Evolutionary conservation across 2,888 invertebrate genomes (phyloP).

Genomic region (Bombylius major): DNA sequence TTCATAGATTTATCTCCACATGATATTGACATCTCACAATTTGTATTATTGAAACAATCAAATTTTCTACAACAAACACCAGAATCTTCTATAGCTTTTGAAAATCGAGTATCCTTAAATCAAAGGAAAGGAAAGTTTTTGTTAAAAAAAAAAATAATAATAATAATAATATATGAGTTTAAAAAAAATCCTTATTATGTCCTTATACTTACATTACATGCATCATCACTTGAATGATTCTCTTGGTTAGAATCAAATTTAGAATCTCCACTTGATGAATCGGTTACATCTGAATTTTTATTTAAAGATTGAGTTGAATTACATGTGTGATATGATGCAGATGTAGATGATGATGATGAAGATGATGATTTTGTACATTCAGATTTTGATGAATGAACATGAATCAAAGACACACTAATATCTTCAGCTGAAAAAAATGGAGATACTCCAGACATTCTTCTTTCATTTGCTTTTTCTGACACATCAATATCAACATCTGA

Average conservation of each 20-base stretch:
- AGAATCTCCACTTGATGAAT: too few relatives aligned
- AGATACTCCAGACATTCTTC: conserved; percentile 55
- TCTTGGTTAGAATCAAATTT: too few relatives aligned
- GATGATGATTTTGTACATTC: too few relatives aligned
- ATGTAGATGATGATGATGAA: conserved; percentile 19
- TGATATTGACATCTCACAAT: conserved; percentile 40
- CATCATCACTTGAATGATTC: too few relatives aligned
- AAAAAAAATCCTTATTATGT: too few relatives aligned
- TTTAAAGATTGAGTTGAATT: conserved; percentile 19
- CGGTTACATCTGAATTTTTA: too few relatives aligned
- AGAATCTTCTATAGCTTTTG: conserved; percentile 36
- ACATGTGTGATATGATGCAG: conserved; percentile 34
- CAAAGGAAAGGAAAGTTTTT: too few relatives aligned
- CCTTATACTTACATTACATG: too few relatives aligned
- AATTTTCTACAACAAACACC: conserved; percentile 43
- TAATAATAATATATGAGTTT: too few relatives aligned
- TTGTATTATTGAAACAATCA: conserved; percentile 37
- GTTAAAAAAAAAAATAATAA: too few relatives aligned
- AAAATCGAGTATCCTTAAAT: neutral
- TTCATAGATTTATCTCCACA: too few relatives aligned
- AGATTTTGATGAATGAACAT: too few relatives aligned
- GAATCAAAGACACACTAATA: conserved; percentile 28
- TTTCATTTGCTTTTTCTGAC: conserved; percentile 34
- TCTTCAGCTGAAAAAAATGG: conserved; percentile 63
- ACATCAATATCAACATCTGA: conserved; percentile 35